These are phyloP conservation scores for Clarias gariepinus DNA, from an alignment of 2,113 vertebrate genomes.

Conservation along the genomic window DNA sequence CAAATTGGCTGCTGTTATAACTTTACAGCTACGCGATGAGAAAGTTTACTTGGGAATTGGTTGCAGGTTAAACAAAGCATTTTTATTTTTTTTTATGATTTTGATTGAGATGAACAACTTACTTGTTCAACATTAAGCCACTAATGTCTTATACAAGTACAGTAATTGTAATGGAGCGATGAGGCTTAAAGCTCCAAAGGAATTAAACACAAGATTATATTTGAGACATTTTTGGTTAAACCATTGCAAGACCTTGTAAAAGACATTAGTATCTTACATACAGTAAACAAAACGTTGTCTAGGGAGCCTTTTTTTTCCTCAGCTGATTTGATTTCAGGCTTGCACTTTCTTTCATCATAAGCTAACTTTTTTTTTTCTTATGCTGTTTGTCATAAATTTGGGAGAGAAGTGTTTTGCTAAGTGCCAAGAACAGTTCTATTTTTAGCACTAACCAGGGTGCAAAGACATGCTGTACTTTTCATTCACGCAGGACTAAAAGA, in stretches of 20 bases:
- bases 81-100: neutral
- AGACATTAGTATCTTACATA: neutral
- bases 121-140: neutral
- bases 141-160: too few relatives aligned
- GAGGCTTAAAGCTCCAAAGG: neutral
- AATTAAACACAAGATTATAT: neutral
- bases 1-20: neutral
- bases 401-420: constrained; percentile 1
- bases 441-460: constrained; percentile 2
- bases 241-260: neutral
- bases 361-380: neutral
- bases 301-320: neutral
- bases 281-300: neutral
- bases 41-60: neutral
- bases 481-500: constrained; percentile 42
- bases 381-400: constrained; percentile 4
- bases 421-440: constrained; percentile 2
- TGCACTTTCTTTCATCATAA: constrained; percentile 24
- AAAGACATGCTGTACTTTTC: constrained; percentile 21
- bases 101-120: neutral
- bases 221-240: neutral
- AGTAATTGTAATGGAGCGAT: too few relatives aligned
- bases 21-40: neutral
- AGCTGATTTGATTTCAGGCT: neutral
- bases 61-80: neutral